phyloP scores from a whole-genome alignment of 92 coral and sea anemone species.

The Epizoanthus illoricatus region DNA sequence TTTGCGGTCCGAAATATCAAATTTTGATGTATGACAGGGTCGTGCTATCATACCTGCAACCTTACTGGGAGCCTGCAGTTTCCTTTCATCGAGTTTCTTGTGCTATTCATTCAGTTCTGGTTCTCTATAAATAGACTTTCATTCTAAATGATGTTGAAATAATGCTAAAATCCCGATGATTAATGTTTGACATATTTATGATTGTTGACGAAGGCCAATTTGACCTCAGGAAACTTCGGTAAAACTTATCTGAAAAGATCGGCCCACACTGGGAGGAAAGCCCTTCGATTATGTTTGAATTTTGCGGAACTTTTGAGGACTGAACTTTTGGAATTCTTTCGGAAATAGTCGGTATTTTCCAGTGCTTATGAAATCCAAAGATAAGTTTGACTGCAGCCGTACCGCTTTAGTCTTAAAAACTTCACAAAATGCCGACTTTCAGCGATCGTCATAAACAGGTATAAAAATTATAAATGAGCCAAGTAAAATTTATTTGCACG shows the following conservation, averaged over 20 bases:
- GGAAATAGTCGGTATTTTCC: neutral
- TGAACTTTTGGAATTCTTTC: constrained; percentile 3
- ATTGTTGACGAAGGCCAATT: neutral
- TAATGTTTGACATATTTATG: neutral
- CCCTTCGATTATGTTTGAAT: neutral
- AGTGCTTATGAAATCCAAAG: neutral
- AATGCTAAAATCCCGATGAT: constrained; percentile 10
- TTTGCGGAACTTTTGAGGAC: neutral
- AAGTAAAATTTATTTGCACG: too few species aligned
- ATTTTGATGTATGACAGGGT: neutral
- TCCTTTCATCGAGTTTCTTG: neutral
- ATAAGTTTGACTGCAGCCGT: neutral
- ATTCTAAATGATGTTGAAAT: constrained; percentile 1
- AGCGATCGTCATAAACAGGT: neutral
- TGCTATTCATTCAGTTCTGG: neutral
- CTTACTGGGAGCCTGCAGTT: neutral
- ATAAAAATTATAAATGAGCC: too few species aligned
- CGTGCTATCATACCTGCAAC: constrained; percentile 4
- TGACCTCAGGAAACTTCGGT: constrained; percentile 5
- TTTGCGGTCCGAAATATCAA: neutral
- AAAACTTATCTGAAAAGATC: neutral
- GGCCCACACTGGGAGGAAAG: neutral
- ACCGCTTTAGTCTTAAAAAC: neutral
- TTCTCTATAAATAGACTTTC: constrained; percentile 16
- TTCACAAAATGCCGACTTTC: neutral